phyloP scores from a whole-genome alignment of 1,140 invertebrate species.

The Brachionus plicatilis region DNA sequence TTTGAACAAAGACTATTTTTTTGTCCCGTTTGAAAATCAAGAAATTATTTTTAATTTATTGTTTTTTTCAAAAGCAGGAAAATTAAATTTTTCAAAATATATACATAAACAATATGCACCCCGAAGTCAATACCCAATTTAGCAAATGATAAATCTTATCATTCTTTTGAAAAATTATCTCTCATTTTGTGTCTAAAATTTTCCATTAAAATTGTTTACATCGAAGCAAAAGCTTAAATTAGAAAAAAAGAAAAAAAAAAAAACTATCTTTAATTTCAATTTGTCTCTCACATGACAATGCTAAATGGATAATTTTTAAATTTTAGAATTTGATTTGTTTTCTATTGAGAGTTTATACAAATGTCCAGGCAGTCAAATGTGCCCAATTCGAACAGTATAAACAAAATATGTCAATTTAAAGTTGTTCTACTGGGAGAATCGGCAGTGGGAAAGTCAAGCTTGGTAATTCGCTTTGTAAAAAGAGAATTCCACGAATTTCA shows the following conservation, averaged over 20 bases:
- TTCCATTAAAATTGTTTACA: not conserved
- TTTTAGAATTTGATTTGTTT: not conserved
- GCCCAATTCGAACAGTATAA: not conserved
- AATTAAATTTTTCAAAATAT: not conserved
- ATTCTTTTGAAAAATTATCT: not conserved
- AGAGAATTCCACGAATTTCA: slow-evolving; percentile 42
- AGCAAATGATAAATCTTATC: not conserved
- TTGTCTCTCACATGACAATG: slow-evolving; percentile 5
- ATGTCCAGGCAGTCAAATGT: not conserved
- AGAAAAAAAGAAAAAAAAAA: not conserved
- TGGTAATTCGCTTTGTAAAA: slow-evolving; percentile 43
- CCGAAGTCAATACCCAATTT: not conserved
- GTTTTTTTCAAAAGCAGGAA: not conserved
- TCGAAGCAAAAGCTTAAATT: not conserved
- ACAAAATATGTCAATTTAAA: slow-evolving; percentile 41
- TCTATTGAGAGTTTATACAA: not conserved
- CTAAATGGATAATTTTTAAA: not conserved
- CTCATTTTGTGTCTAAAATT: not conserved
- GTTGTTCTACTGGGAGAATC: slow-evolving; percentile 42
- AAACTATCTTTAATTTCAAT: not conserved
- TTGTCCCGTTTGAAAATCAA: not conserved
- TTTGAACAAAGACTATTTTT: not conserved
- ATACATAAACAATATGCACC: not conserved
- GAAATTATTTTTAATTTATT: not conserved
- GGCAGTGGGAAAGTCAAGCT: slow-evolving; percentile 42